Evolutionary conservation across 1,140 invertebrate genomes (phyloP).

Genomic region (Papilio helenus): DNA sequence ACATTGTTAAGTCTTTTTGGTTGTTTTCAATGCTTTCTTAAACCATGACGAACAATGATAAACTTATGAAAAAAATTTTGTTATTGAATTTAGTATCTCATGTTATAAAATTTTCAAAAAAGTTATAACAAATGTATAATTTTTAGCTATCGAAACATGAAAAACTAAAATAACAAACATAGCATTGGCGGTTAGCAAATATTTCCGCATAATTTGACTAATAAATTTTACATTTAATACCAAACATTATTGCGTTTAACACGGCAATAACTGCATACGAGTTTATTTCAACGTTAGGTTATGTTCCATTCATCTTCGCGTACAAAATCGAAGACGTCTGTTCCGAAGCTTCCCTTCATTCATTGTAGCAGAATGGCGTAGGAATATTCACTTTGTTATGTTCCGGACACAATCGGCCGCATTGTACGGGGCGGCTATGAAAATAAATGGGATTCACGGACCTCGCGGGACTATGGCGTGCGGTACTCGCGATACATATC

Average conservation of each 20-base stretch:
- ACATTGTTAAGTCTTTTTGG: no score
- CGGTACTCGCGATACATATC: conserved; percentile 32
- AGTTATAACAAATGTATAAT: no score
- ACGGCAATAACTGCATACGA: conserved; percentile 50
- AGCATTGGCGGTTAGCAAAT: neutral
- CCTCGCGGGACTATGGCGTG: conserved; percentile 27
- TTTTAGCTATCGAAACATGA: no score
- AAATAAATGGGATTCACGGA: conserved; percentile 71
- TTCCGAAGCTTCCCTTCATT: conserved; percentile 70
- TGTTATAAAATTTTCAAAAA: no score
- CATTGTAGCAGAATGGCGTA: conserved; percentile 55
- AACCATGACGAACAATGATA: no score
- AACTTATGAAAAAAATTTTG: neutral
- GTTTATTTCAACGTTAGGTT: conserved; percentile 59
- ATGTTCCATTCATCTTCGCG: conserved; percentile 73
- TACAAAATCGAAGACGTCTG: conserved; percentile 67
- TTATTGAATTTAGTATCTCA: no score
- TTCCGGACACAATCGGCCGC: conserved; percentile 63
- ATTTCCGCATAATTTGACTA: conserved; percentile 18
- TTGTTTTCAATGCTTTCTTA: no score
- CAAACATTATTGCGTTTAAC: conserved; percentile 44
- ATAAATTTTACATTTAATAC: conserved; percentile 29
- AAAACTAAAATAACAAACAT: neutral
- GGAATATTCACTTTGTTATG: conserved; percentile 65
- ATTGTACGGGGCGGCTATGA: conserved; percentile 60